Percentiles rank a stretch among this genome's conserved stretches.
Evolutionary conservation across 2,888 invertebrate genomes (phyloP).

Genomic region (Drosophila setosimentum): DNA sequence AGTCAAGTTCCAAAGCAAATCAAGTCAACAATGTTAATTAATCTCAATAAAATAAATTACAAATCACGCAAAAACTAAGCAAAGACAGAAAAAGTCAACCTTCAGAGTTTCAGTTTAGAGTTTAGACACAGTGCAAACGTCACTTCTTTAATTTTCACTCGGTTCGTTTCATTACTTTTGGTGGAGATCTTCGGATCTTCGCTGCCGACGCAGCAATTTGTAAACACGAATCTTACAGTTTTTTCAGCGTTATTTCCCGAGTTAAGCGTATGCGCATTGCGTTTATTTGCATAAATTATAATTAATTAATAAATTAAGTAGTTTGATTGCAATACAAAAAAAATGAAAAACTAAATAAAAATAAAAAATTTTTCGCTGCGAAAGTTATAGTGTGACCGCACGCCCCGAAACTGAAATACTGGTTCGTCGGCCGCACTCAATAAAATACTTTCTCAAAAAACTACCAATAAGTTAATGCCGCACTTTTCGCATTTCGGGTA

Average conservation of each 20-base stretch:
- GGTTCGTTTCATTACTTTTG: conserved; percentile 59
- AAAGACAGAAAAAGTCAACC: conserved; percentile 33
- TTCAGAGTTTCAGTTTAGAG: conserved; percentile 46
- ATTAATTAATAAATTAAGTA: conserved; percentile 29
- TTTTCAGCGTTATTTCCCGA: conserved; percentile 6
- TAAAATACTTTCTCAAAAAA: conserved; percentile 11
- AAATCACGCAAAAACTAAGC: conserved; percentile 20
- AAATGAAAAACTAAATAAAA: conserved; percentile 58
- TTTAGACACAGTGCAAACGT: conserved; percentile 62
- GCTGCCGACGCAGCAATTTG: conserved; percentile 28
- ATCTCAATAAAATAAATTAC: conserved; percentile 39
- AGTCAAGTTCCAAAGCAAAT: conserved; percentile 52
- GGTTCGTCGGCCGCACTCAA: not conserved
- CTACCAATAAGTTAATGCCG: conserved; percentile 17
- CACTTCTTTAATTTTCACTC: conserved; percentile 64
- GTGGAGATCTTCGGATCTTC: conserved; percentile 56
- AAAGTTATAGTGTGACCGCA: conserved; percentile 55
- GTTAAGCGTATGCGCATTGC: conserved; percentile 30
- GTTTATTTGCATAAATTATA: conserved; percentile 8
- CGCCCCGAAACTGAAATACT: conserved; percentile 39
- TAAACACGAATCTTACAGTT: conserved; percentile 15
- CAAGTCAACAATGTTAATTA: conserved; percentile 18
- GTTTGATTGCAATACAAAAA: conserved; percentile 34
- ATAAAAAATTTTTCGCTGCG: conserved; percentile 56
- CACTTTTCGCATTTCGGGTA: not conserved